Evolutionary conservation across 1,140 invertebrate species (phyloP).

Genomic region (Drosophila mauritiana): DNA sequence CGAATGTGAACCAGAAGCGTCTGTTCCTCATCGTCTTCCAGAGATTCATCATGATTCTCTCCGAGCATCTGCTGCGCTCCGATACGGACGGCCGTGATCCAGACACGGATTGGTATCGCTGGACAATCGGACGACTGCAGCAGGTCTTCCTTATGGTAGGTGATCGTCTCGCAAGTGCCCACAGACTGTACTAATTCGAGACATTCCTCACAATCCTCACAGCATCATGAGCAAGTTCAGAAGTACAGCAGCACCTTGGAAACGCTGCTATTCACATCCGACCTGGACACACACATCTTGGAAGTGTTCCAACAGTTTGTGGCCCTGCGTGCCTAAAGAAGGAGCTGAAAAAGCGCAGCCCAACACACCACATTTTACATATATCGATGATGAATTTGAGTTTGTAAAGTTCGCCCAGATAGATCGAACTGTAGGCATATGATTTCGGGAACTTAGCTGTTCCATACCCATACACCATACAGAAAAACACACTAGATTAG

Average conservation of each 20-base stretch:
- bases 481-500: neutral
- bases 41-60: slow-evolving; percentile 99
- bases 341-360: neutral
- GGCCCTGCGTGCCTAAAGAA: slow-evolving; percentile 84
- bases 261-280: slow-evolving; percentile 97
- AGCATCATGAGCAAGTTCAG: slow-evolving; percentile 99
- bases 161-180: neutral
- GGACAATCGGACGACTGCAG: slow-evolving; percentile 97
- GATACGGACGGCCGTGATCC: slow-evolving; percentile 97
- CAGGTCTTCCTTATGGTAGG: slow-evolving; percentile 97
- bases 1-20: slow-evolving; percentile 98
- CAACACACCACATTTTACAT: neutral
- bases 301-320: slow-evolving; percentile 99
- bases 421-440: neutral
- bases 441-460: neutral
- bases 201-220: slow-evolving; percentile 27
- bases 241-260: slow-evolving; percentile 97
- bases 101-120: slow-evolving; percentile 98
- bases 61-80: slow-evolving; percentile 96
- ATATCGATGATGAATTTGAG: neutral
- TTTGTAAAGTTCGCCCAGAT: neutral
- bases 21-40: slow-evolving; percentile 99
- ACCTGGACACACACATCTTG: slow-evolving; percentile 97
- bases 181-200: neutral
- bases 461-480: neutral